phyloP scores from a whole-genome alignment of 1,140 invertebrate species.

The Dinothrombium tinctorium region DNA sequence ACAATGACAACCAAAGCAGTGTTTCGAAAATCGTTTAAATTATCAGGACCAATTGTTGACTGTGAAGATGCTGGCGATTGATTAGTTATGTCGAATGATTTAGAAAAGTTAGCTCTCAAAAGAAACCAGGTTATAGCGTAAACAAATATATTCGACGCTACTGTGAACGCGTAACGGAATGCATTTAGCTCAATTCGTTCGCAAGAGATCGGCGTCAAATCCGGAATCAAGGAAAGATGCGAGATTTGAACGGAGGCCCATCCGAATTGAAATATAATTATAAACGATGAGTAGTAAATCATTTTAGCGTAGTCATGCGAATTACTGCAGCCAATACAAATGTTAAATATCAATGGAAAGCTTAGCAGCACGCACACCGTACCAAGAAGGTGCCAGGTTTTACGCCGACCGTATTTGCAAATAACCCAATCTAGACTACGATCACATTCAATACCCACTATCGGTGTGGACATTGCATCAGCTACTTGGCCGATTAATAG shows the following conservation, averaged over 20 bases:
- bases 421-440: conserved; percentile 29
- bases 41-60: conserved; percentile 22
- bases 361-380: conserved; percentile 48
- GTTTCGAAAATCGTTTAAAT: conserved; percentile 46
- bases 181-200: conserved; percentile 62
- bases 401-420: conserved; percentile 57
- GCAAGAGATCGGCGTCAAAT: conserved; percentile 28
- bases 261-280: conserved; percentile 83
- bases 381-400: conserved; percentile 75
- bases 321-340: conserved; percentile 43
- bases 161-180: conserved; percentile 60
- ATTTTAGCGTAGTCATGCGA: conserved; percentile 43
- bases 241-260: conserved; percentile 74
- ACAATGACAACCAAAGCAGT: conserved; percentile 44
- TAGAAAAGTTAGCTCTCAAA: conserved; percentile 18
- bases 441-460: conserved; percentile 68
- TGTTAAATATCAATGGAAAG: conserved; percentile 74
- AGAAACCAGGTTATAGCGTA: conserved; percentile 49
- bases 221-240: conserved; percentile 69
- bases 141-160: conserved; percentile 45
- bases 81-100: not conserved
- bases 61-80: not conserved
- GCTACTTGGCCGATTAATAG: conserved; percentile 66
- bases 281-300: conserved; percentile 66
- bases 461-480: conserved; percentile 65